Conservation (phyloP, 2,797 vertebrate genomes). For the Neoniphon sammara region DNA sequence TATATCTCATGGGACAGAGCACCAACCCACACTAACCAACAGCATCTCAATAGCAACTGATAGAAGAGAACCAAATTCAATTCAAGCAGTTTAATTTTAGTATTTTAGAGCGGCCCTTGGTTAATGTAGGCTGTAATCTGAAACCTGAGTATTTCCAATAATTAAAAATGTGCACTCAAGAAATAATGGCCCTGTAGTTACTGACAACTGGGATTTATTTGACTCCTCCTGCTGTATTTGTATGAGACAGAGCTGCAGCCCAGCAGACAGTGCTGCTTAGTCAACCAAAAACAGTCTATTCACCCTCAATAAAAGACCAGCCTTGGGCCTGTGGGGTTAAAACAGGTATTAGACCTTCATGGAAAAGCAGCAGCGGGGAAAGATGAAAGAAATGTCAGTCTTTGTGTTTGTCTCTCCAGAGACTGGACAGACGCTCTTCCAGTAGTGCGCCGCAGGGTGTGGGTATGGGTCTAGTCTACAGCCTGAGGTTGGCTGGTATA, state of each 20-base stretch:
- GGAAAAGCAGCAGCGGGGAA: constrained; percentile 24
- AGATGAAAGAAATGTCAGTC: constrained; percentile 66
- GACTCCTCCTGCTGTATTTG: not conserved
- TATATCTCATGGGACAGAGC: constrained; percentile 42
- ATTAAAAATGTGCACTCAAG: not conserved
- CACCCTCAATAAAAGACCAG: constrained; percentile 39
- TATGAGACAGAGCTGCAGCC: constrained; percentile 4
- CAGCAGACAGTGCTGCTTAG: constrained; percentile 19
- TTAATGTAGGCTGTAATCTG: not conserved
- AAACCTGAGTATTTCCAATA: constrained; percentile 3
- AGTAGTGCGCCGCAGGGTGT: constrained; percentile 46
- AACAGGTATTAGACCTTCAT: constrained; percentile 39
- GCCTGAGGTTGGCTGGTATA: constrained; percentile 51
- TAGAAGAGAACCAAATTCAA: constrained; percentile 1
- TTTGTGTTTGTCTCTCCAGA: constrained; percentile 62
- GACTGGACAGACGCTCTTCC: constrained; percentile 53
- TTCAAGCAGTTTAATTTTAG: not conserved
- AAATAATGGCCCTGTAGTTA: not conserved
- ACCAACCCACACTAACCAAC: constrained; percentile 26
- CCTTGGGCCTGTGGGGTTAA: constrained; percentile 44
- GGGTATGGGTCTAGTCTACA: constrained; percentile 34
- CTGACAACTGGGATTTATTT: constrained; percentile 2
- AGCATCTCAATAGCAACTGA: constrained; percentile 31
- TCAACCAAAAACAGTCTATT: constrained; percentile 40
- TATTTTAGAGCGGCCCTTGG: not conserved